phyloP scores from a whole-genome alignment of 2,888 invertebrate genomes.

The Schrankia costaestrigalis region DNA sequence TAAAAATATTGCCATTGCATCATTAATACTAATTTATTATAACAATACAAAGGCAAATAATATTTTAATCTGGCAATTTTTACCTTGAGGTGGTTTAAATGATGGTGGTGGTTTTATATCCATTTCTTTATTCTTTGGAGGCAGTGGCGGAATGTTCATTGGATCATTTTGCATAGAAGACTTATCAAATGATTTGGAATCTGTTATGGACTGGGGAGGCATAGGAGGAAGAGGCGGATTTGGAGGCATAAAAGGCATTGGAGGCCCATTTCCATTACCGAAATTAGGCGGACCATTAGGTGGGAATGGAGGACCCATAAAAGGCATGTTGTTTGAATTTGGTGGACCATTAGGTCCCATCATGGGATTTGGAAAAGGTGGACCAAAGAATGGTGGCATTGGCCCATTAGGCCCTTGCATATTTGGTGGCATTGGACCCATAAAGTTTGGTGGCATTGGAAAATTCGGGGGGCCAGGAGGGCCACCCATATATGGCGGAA shows the following conservation, averaged over 20 bases:
- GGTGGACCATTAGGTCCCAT: constrained; percentile 47
- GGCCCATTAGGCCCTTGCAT: constrained; percentile 45
- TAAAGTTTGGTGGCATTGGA: constrained; percentile 64
- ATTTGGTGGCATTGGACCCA: constrained; percentile 56
- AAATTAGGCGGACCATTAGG: constrained; percentile 58
- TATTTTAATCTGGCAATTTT: constrained; percentile 16
- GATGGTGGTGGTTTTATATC: constrained; percentile 82
- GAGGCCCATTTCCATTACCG: constrained; percentile 46
- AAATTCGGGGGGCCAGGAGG: constrained; percentile 65
- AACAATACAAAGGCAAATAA: constrained; percentile 23
- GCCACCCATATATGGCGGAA: constrained; percentile 60
- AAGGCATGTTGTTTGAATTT: constrained; percentile 48
- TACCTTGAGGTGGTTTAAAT: constrained; percentile 53
- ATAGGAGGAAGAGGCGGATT: constrained; percentile 32
- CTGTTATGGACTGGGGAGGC: constrained; percentile 35
- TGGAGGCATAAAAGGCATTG: constrained; percentile 56
- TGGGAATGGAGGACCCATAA: constrained; percentile 66
- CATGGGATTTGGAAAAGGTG: constrained; percentile 39
- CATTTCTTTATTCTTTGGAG: constrained; percentile 33
- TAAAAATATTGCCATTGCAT: constrained; percentile 20
- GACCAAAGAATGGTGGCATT: constrained; percentile 34
- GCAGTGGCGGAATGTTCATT: constrained; percentile 51
- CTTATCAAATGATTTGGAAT: constrained; percentile 40
- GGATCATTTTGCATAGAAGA: constrained; percentile 18
- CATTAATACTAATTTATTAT: constrained; percentile 12